Conservation (phyloP, 2,888 invertebrate species). For the Norana najaformis region DNA sequence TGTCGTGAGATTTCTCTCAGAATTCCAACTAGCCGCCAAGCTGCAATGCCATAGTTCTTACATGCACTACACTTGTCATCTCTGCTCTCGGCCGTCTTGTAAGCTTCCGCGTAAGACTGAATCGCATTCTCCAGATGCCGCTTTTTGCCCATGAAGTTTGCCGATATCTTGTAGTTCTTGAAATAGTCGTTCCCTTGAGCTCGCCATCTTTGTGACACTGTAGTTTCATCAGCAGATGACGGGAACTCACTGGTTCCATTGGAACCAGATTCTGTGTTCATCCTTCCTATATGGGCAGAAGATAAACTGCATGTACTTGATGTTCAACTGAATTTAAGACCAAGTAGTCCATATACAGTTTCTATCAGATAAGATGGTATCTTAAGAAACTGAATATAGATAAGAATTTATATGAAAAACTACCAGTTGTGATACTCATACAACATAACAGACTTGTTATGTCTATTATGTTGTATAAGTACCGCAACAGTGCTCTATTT, state of each 20-base stretch:
- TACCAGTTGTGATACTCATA: too few relatives aligned
- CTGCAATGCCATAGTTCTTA: constrained; percentile 5
- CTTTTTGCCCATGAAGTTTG: constrained; percentile 6
- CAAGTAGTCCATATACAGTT: too few relatives aligned
- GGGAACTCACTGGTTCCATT: neutral
- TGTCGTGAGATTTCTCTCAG: neutral
- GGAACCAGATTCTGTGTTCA: neutral
- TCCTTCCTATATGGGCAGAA: neutral
- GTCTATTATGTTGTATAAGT: too few relatives aligned
- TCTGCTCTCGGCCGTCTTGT: neutral
- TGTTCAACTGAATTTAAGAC: neutral
- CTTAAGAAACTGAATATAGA: too few relatives aligned
- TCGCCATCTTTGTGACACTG: neutral
- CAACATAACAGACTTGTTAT: too few relatives aligned
- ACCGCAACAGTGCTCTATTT: too few relatives aligned
- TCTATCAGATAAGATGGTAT: too few relatives aligned
- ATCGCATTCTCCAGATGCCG: neutral
- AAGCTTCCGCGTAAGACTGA: neutral
- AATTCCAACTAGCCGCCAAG: neutral
- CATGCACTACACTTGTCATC: neutral
- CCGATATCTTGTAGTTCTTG: neutral
- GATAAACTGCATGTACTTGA: neutral
- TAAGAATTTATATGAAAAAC: too few relatives aligned
- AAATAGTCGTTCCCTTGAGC: neutral
- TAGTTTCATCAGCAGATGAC: neutral